Conservation (phyloP, 2,113 vertebrate species). For the Cranoglanis bouderius region DNA sequence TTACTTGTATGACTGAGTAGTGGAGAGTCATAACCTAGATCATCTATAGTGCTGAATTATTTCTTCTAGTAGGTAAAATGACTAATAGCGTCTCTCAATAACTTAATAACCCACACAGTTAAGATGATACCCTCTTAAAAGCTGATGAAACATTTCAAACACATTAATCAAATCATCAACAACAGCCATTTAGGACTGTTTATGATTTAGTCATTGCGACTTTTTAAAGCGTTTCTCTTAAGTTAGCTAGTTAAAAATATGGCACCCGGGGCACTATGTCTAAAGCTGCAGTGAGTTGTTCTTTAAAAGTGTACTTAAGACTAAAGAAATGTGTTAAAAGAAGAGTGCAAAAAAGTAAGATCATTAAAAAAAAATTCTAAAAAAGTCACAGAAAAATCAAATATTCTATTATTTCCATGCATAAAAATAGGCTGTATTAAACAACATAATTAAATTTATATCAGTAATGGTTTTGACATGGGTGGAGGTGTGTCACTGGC, state of each 20-base stretch:
- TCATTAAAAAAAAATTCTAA: background rate
- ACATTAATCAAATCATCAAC: background rate
- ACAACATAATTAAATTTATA: background rate
- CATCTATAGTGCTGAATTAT: background rate
- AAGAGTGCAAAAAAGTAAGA: background rate
- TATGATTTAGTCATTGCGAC: background rate
- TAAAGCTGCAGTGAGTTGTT: background rate
- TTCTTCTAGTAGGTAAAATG: background rate
- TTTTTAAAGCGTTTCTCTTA: background rate
- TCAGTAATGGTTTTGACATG: background rate
- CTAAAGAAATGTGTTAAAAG: background rate
- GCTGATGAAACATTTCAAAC: background rate
- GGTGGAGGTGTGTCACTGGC: background rate
- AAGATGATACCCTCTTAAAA: background rate
- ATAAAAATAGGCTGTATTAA: background rate
- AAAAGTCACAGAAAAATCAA: background rate
- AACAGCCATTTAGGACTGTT: background rate
- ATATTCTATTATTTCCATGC: too few species aligned
- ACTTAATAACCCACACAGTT: background rate
- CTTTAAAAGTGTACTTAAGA: background rate
- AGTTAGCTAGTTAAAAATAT: background rate
- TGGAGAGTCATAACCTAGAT: background rate
- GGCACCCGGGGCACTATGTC: background rate
- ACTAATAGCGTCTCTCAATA: background rate
- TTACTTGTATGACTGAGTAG: background rate